Percentiles rank a stretch among this genome's conserved stretches.
These are phyloP conservation scores for Caerostris extrusa DNA, from an alignment of 1,140 invertebrate genomes.

Conservation along the genomic window DNA sequence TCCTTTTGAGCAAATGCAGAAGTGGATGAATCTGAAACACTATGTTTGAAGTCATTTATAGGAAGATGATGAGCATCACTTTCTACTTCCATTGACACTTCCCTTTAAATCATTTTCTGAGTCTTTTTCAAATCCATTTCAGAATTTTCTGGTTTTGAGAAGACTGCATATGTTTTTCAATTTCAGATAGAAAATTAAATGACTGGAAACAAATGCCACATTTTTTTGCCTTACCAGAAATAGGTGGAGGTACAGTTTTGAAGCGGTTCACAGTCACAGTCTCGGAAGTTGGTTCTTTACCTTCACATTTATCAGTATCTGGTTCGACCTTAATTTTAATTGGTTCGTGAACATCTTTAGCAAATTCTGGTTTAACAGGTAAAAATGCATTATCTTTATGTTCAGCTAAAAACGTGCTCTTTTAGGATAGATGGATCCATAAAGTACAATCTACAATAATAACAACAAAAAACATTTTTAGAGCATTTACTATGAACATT, in stretches of 20 bases:
- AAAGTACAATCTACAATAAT: constrained; percentile 74
- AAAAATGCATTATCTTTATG: constrained; percentile 71
- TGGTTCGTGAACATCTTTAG: neutral
- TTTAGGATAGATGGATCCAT: constrained; percentile 5
- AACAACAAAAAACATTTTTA: constrained; percentile 72
- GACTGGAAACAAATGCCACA: constrained; percentile 58
- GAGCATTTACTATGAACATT: constrained; percentile 62
- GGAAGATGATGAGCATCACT: neutral
- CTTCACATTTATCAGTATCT: constrained; percentile 20
- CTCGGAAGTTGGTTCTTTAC: neutral
- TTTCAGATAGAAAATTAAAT: constrained; percentile 42
- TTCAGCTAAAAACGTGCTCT: constrained; percentile 65
- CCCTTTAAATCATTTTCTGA: neutral
- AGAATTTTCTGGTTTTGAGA: neutral
- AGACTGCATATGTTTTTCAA: constrained; percentile 55
- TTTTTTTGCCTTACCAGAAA: constrained; percentile 5
- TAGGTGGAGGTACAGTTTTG: neutral
- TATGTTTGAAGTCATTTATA: neutral
- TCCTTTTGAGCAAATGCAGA: neutral
- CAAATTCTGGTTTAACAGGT: neutral
- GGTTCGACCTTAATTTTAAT: neutral
- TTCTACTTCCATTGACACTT: neutral
- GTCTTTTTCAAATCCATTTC: neutral
- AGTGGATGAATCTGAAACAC: neutral
- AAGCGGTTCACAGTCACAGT: neutral